phyloP scores from a whole-genome alignment of 1,140 invertebrate species.

The Drosophila miranda region DNA sequence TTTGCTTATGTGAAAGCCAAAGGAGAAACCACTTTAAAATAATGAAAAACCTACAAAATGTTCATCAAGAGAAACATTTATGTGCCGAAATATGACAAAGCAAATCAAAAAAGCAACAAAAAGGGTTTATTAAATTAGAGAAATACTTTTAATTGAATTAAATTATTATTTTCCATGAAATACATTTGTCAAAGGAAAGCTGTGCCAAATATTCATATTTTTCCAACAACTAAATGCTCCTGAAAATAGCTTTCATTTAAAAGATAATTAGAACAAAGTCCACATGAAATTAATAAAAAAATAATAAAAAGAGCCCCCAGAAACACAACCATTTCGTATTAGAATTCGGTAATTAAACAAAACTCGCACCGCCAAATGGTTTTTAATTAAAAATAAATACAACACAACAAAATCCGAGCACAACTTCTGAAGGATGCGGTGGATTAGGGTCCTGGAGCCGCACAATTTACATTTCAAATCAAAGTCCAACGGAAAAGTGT shows the following conservation, averaged over 20 bases:
- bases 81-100: too few species aligned
- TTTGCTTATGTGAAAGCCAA: too few species aligned
- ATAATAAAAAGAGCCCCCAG: not conserved
- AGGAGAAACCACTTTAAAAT: not conserved
- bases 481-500: conserved; percentile 27
- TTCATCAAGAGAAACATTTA: not conserved
- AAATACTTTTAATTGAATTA: too few species aligned
- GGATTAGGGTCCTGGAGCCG: conserved; percentile 43
- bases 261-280: too few species aligned
- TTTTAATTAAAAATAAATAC: conserved; percentile 79
- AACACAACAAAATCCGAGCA: conserved; percentile 12
- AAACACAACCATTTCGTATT: not conserved
- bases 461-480: conserved; percentile 75
- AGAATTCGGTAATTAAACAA: conserved; percentile 26
- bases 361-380: conserved; percentile 48
- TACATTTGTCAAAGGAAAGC: too few species aligned
- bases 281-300: too few species aligned
- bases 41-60: not conserved
- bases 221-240: too few species aligned
- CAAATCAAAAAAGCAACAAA: too few species aligned
- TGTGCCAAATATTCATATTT: too few species aligned
- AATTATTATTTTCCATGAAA: too few species aligned
- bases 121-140: too few species aligned
- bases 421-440: conserved; percentile 10
- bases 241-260: too few species aligned